Conservation (phyloP, 2,797 vertebrate species). For the Tragelaphus eurycerus region DNA sequence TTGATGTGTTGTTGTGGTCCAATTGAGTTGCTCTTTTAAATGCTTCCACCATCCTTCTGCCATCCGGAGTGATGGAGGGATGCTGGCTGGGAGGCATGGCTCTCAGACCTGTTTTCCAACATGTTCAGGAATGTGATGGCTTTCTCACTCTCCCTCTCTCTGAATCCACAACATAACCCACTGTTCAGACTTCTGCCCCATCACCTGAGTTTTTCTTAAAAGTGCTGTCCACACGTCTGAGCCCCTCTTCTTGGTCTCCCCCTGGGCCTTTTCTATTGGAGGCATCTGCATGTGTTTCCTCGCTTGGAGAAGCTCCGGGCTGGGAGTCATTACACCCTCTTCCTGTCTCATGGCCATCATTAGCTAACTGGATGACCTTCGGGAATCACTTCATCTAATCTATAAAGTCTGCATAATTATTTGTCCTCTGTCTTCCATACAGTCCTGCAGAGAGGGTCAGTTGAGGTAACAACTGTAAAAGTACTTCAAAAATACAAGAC, state of each 20-base stretch:
- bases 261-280: background rate
- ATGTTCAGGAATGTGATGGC: background rate
- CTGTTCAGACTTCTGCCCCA: background rate
- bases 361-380: background rate
- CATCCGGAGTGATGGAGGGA: background rate
- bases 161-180: background rate
- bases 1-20: background rate
- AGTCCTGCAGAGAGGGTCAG: background rate
- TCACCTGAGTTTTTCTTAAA: background rate
- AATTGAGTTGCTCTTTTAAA: background rate
- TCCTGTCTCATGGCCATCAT: background rate
- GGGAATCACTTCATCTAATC: constrained; percentile 2
- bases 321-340: constrained; percentile 28
- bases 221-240: background rate
- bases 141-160: background rate
- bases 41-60: background rate
- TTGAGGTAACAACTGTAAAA: constrained; percentile 29
- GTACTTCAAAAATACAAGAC: background rate
- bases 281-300: background rate
- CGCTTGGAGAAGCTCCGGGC: background rate
- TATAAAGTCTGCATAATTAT: constrained; percentile 20
- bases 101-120: background rate
- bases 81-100: background rate
- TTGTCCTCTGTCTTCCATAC: background rate
- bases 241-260: background rate